These are phyloP conservation scores for Petrophora chlorosata DNA, from an alignment of 2,888 invertebrate genomes.

Conservation along the genomic window DNA sequence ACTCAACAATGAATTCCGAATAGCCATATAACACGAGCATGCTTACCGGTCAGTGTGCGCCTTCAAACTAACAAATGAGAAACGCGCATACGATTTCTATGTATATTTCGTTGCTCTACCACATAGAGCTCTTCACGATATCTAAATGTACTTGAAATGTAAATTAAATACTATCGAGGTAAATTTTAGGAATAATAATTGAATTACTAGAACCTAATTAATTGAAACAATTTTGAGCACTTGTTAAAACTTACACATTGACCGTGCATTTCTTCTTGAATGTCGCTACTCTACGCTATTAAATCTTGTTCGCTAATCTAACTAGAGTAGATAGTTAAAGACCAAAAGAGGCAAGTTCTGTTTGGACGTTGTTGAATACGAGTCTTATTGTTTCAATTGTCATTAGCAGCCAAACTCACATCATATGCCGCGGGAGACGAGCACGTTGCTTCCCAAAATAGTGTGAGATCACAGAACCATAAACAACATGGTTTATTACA, in stretches of 20 bases:
- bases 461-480: background rate
- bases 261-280: slow-evolving; percentile 78
- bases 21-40: no score
- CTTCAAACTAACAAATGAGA: slow-evolving; percentile 3
- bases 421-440: no score
- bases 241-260: slow-evolving; percentile 82
- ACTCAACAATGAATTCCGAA: no score
- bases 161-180: slow-evolving; percentile 67
- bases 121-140: slow-evolving; percentile 54
- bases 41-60: no score
- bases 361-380: slow-evolving; percentile 59
- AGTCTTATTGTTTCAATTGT: slow-evolving; percentile 32
- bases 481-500: background rate
- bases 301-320: slow-evolving; percentile 73
- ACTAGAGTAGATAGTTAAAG: slow-evolving; percentile 75
- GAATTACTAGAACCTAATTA: slow-evolving; percentile 80
- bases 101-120: slow-evolving; percentile 36
- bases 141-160: slow-evolving; percentile 69
- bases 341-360: slow-evolving; percentile 73
- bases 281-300: slow-evolving; percentile 62
- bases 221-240: slow-evolving; percentile 80
- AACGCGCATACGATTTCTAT: slow-evolving; percentile 12
- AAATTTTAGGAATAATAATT: slow-evolving; percentile 78
- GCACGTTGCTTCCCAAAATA: background rate
- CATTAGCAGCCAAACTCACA: slow-evolving; percentile 10